phyloP scores from a whole-genome alignment of 2,888 invertebrate genomes.

The Andrena bicolor region DNA sequence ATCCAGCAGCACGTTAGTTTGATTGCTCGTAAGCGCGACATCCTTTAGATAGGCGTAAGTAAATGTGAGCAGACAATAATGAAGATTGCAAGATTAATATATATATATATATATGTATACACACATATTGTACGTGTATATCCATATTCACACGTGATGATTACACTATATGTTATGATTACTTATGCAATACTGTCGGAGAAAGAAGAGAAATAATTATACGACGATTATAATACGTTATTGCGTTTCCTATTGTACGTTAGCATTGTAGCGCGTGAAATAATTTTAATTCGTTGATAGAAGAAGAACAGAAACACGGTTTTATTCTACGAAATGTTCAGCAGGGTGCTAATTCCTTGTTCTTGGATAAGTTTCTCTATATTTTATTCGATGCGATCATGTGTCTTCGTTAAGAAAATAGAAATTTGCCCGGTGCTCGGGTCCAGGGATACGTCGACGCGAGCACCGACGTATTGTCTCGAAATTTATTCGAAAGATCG shows the following conservation, averaged over 20 bases:
- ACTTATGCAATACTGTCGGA: slow-evolving; percentile 36
- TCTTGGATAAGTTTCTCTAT: background rate
- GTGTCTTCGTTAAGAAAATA: slow-evolving; percentile 10
- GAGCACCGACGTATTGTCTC: slow-evolving; percentile 60
- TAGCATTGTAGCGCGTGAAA: slow-evolving; percentile 5
- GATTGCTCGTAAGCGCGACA: slow-evolving; percentile 46
- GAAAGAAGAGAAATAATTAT: slow-evolving; percentile 21
- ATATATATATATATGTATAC: slow-evolving; percentile 63
- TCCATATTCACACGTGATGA: slow-evolving; percentile 45
- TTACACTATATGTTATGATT: slow-evolving; percentile 53
- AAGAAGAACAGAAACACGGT: background rate
- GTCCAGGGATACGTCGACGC: slow-evolving; percentile 34
- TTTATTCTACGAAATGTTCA: background rate
- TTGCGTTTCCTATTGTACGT: slow-evolving; percentile 33
- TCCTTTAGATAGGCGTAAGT: slow-evolving; percentile 79
- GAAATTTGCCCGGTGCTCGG: too few species aligned
- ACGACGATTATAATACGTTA: slow-evolving; percentile 27
- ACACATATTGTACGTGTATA: slow-evolving; percentile 35
- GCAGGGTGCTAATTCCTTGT: slow-evolving; percentile 36
- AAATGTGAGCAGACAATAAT: slow-evolving; percentile 85
- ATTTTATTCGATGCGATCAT: slow-evolving; percentile 9
- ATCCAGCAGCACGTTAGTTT: slow-evolving; percentile 22
- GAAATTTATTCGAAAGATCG: slow-evolving; percentile 78
- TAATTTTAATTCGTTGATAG: slow-evolving; percentile 25
- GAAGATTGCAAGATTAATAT: slow-evolving; percentile 75